These are phyloP conservation scores for Sinodicranocentrus sp. DNA, from an alignment of 2,888 invertebrate species.

Conservation along the genomic window DNA sequence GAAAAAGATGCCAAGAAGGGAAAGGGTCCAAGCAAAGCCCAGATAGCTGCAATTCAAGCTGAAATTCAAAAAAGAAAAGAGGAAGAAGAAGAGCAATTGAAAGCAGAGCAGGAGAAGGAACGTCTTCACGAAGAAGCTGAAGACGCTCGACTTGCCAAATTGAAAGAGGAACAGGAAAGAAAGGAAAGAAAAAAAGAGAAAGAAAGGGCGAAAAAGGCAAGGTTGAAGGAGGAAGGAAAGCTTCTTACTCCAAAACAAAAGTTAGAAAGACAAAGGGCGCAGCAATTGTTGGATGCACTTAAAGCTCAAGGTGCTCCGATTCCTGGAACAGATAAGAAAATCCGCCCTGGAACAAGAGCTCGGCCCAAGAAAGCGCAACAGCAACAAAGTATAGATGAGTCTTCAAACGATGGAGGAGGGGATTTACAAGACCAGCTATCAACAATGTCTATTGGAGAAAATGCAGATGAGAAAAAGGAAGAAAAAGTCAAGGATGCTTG, in stretches of 20 bases:
- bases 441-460: slow-evolving; percentile 78
- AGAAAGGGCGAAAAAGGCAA: slow-evolving; percentile 94
- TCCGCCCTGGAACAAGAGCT: slow-evolving; percentile 85
- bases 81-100: slow-evolving; percentile 88
- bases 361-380: slow-evolving; percentile 85
- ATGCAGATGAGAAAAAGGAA: slow-evolving; percentile 77
- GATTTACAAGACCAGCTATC: slow-evolving; percentile 75
- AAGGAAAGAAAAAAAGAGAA: slow-evolving; percentile 94
- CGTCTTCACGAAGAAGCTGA: slow-evolving; percentile 81
- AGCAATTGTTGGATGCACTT: slow-evolving; percentile 91
- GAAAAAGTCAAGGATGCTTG: slow-evolving; percentile 88
- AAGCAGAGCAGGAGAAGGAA: slow-evolving; percentile 90
- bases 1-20: slow-evolving; percentile 78
- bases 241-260: slow-evolving; percentile 95
- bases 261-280: slow-evolving; percentile 91
- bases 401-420: background rate
- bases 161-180: slow-evolving; percentile 87
- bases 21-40: slow-evolving; percentile 89
- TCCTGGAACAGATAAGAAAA: slow-evolving; percentile 83
- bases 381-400: slow-evolving; percentile 70
- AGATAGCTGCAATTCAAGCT: slow-evolving; percentile 95
- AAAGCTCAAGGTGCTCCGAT: slow-evolving; percentile 93
- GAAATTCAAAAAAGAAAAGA: slow-evolving; percentile 92
- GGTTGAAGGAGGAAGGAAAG: slow-evolving; percentile 97
- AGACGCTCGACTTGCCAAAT: slow-evolving; percentile 85